Base-by-base conservation (phyloP, 2,888 invertebrate species). In the Pristionchus arcanus region DNA sequence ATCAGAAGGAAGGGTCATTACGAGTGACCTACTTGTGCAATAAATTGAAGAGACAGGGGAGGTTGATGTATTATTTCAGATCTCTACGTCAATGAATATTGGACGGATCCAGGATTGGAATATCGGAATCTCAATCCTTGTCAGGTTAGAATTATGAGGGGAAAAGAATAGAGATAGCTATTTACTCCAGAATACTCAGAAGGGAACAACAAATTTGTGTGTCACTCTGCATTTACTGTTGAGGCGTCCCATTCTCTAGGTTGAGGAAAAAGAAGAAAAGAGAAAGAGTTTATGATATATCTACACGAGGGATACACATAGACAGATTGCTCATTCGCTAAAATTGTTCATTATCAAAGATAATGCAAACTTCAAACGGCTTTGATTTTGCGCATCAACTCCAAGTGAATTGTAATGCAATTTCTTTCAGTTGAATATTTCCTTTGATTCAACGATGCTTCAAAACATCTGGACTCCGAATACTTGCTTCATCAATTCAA, bases 71-170 rank as follows among this genome's bases (percentile, higher is more conserved):
- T 31, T 25, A 77, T 91, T 93, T 31, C 91, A 95, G 95, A 95
- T 93, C 91, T 95, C 90, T 95, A 95, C 90, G 93, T 95, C 90
- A 95, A 95, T 91, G 95, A 95, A 90, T 94, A 94, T 89, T 95
- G 95, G 95, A 93, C 92, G 34, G 95, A 95, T 90, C 94, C 95
- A 15, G 94, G 94, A 2, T 90, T 95, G 49, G 92, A 93, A 21
- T 95, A 94, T 91, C 93, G 92, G 86, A 91, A 93, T 86, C 91
- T 95, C 91, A 93, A 94, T 89, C 95, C 95, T 2, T 95, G 95
- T 91, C 95, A 95, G 63, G 71, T 55, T 15, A 71, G 59, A n/a
- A 11, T 2, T 7, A n/a, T n/a, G n/a, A n/a, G n/a, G 42, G 13
- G 42, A 13, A 49, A 49, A 49, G 42, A 49, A 49, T 49, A 49